A percentile compares a stretch with the other conserved stretches of the same genome.
Conservation (phyloP, 2,113 vertebrate genomes). For the Formicarius rufipectus region DNA sequence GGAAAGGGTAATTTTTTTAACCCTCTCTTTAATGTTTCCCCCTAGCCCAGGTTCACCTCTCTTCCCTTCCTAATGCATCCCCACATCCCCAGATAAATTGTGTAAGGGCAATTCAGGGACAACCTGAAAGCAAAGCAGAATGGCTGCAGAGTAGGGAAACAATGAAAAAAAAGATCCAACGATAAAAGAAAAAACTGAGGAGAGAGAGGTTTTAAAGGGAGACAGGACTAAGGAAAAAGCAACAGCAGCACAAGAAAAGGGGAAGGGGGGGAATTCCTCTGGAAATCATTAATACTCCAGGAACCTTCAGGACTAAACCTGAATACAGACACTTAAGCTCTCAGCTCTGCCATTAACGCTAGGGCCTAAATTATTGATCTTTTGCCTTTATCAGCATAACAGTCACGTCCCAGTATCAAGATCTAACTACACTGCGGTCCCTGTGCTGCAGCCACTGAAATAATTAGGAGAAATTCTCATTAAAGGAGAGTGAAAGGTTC, state of each 20-base stretch:
- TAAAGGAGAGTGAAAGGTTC: slow-evolving; percentile 87
- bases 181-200: background rate
- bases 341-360: slow-evolving; percentile 89
- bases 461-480: slow-evolving; percentile 99
- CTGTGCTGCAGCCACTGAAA: slow-evolving; percentile 92
- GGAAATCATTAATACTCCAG: slow-evolving; percentile 70
- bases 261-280: slow-evolving; percentile 30
- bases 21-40: background rate
- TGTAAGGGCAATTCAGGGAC: background rate
- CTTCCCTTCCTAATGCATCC: background rate
- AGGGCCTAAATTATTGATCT: slow-evolving; percentile 99
- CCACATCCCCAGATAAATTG: background rate
- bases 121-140: background rate
- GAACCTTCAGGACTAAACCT: slow-evolving; percentile 71
- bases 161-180: background rate
- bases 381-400: slow-evolving; percentile 91
- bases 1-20: background rate
- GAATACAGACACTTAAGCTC: slow-evolving; percentile 88
- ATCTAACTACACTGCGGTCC: slow-evolving; percentile 88
- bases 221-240: background rate
- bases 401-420: slow-evolving; percentile 91
- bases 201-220: background rate
- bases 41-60: fast-evolving
- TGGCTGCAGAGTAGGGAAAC: background rate
- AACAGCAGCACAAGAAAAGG: background rate